Conservation (phyloP, 2,797 vertebrate genomes). For the Phyllotis vaccarum region DNA sequence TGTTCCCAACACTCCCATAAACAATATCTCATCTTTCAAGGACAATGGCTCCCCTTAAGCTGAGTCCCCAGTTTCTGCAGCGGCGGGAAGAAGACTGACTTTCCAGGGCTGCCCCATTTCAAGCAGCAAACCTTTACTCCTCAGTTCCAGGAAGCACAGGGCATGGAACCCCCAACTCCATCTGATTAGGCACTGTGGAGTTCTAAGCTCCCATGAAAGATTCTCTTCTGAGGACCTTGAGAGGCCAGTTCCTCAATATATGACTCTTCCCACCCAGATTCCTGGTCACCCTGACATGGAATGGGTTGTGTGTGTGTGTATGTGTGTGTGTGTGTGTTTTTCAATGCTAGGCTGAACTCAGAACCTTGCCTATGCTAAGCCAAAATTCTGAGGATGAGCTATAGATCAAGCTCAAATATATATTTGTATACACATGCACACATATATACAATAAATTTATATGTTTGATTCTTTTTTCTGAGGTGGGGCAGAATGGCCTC, state of each 20-base stretch:
- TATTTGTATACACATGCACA: not conserved
- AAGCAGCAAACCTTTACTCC: not conserved
- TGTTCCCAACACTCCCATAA: not conserved
- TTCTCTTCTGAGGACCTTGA: not conserved
- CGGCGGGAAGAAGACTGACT: not conserved
- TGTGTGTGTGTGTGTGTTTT: not conserved
- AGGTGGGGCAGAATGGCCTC: not conserved
- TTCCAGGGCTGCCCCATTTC: not conserved
- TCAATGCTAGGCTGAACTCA: not conserved
- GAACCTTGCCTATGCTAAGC: not conserved
- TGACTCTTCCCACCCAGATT: not conserved
- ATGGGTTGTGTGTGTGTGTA: not conserved
- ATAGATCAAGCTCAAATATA: not conserved
- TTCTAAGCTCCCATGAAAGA: not conserved
- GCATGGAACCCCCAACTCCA: not conserved
- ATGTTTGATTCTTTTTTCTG: not conserved
- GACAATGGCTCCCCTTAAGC: not conserved
- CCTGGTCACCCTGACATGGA: not conserved
- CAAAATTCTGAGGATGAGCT: not conserved
- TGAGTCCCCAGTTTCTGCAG: accelerated
- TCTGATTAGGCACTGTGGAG: not conserved
- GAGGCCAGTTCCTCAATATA: not conserved
- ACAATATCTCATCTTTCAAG: not conserved
- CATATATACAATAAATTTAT: not conserved
- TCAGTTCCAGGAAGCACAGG: not conserved